Base-by-base conservation (phyloP, 2,888 invertebrate genomes). In the Brassicogethes aeneus region DNA sequence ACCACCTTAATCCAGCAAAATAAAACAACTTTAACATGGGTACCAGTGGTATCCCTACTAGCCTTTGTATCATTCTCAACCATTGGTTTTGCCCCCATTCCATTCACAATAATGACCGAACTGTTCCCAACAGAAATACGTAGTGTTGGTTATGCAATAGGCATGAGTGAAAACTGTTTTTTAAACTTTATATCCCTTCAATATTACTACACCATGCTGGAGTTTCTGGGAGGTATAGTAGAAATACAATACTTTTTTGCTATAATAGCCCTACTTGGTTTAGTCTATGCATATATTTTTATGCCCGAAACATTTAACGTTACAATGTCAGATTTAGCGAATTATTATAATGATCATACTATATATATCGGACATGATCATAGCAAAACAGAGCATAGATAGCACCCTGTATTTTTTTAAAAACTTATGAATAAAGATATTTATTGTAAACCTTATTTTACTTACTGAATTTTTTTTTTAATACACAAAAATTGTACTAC, bases 1-100 rank as follows among this genome's bases (percentile, higher is more conserved):
- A 72, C 74, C 0, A 54, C 65, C 34, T 64, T 64, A 54, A 70
- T 72, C 15, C 60, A 64, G 41, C 49, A 62, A 55, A 60, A 54
- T 7, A 23, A 23, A 10, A 23, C 23, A 23, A 23, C 23, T 7
- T 10, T 23, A 23, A 23, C 23, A 5, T 23, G 23, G 23, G 5
- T 23, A 5, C 23, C 23, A 23, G 10, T 23, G 10, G 23, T 23
- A 23, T 23, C 5, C 10, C 23, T 7, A 10, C 23, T 23, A 10
- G 5, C 10, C 10, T 23, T 23, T 10, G 23, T 23, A 10, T 23
- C 23, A 10, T 23, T 23, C 10, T 23, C 23, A 10, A 23, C 10
- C 5, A 10, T 23, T 5, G 23, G 23, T 10, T 23, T 23, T 10
- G 23, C 23, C 23, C 23, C 23, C 23, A 23, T 23, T 23, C 23